These are phyloP conservation scores for Trypoxylon attenuatum DNA, from an alignment of 2,888 invertebrate species.

Conservation along the genomic window DNA sequence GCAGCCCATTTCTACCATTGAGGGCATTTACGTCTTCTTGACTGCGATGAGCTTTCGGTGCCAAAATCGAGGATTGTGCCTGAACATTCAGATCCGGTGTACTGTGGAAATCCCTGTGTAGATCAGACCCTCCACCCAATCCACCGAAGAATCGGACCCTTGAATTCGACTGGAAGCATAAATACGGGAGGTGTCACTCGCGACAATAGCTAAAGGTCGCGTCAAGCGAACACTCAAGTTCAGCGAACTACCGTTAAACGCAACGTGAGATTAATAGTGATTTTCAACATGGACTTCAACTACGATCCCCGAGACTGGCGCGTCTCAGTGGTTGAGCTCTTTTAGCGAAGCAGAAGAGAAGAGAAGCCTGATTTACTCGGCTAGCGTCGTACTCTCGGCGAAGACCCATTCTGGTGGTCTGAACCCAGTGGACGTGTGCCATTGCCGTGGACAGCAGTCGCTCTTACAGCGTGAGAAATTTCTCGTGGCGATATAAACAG, in stretches of 20 bases:
- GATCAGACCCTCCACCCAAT: conserved; percentile 74
- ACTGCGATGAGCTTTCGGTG: conserved; percentile 79
- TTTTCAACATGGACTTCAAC: not conserved
- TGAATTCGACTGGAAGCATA: conserved; percentile 75
- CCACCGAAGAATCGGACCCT: conserved; percentile 76
- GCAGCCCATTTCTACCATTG: conserved; percentile 77
- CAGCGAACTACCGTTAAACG: not conserved
- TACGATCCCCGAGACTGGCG: not conserved
- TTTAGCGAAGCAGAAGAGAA: not conserved
- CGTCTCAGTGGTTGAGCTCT: not conserved
- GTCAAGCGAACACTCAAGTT: not conserved
- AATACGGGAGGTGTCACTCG: not conserved
- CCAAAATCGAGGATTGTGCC: conserved; percentile 63
- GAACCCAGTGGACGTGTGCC: not conserved
- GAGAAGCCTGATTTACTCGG: not conserved
- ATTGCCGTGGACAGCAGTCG: no score
- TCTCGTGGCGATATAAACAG: not conserved
- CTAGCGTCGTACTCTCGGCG: not conserved
- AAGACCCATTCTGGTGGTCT: not conserved
- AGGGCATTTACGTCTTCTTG: conserved; percentile 81
- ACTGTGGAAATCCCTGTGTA: conserved; percentile 90
- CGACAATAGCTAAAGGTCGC: not conserved
- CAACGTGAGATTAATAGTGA: not conserved
- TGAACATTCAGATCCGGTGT: conserved; percentile 84
- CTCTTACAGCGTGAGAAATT: not conserved